These are phyloP conservation scores for Callimorpha dominula DNA, from an alignment of 2,888 invertebrate species.

Conservation along the genomic window DNA sequence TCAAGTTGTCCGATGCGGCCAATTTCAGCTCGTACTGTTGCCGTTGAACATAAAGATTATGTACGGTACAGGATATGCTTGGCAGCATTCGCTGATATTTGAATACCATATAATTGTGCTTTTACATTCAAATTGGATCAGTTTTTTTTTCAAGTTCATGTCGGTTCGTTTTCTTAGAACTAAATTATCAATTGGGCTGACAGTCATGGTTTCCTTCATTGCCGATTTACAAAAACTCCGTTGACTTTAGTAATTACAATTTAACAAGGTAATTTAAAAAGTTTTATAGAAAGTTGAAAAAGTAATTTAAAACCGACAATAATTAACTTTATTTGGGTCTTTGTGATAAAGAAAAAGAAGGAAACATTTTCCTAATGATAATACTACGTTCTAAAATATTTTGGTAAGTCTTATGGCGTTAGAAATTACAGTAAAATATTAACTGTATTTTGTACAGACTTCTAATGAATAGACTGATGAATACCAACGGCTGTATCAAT, in stretches of 20 bases:
- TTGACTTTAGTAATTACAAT: conserved; percentile 64
- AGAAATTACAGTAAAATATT: conserved; percentile 31
- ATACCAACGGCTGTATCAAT: conserved; percentile 47
- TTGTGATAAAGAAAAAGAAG: conserved; percentile 55
- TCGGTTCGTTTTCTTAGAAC: background rate
- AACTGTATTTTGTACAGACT: conserved; percentile 11
- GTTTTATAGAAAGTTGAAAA: conserved; percentile 57
- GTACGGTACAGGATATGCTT: conserved; percentile 19
- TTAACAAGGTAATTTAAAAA: conserved; percentile 66
- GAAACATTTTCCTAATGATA: conserved; percentile 42
- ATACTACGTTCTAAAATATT: conserved; percentile 32
- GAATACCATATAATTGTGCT: background rate
- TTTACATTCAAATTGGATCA: background rate
- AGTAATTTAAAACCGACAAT: conserved; percentile 61
- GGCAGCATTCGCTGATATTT: background rate
- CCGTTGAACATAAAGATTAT: conserved; percentile 56
- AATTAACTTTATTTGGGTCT: conserved; percentile 66
- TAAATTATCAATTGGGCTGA: conserved; percentile 25
- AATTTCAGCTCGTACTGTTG: conserved; percentile 96
- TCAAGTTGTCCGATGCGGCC: conserved; percentile 98
- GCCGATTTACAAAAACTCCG: conserved; percentile 52
- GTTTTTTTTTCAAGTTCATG: background rate
- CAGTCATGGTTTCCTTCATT: conserved; percentile 36
- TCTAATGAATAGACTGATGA: conserved; percentile 31
- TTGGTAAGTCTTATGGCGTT: conserved; percentile 24